These are phyloP conservation scores for Oreohelix idahoensis DNA, from an alignment of 1,140 invertebrate species.

Conservation along the genomic window DNA sequence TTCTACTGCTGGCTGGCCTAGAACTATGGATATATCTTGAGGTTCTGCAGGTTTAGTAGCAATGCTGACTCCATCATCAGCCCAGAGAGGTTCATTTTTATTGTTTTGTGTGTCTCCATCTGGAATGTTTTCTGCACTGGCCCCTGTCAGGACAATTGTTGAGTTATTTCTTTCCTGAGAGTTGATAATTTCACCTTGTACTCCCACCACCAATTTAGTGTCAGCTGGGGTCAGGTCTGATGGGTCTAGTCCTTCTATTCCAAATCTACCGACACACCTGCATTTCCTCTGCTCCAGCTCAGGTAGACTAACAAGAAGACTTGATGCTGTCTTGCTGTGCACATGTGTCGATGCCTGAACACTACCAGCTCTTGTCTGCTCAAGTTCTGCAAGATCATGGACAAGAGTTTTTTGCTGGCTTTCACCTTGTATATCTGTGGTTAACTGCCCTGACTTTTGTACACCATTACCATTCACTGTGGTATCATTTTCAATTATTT, in stretches of 20 bases:
- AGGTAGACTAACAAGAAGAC: neutral
- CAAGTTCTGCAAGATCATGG: constrained; percentile 7
- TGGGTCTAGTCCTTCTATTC: neutral
- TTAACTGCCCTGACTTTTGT: neutral
- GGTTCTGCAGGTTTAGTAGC: neutral
- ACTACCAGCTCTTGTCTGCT: neutral
- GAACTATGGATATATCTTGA: neutral
- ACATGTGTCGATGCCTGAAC: neutral
- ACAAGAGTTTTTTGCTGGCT: neutral
- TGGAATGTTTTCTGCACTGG: neutral
- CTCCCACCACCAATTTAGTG: neutral
- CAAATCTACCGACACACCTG: neutral
- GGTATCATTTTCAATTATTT: neutral
- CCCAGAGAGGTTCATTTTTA: constrained; percentile 13
- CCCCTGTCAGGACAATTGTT: neutral
- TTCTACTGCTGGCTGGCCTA: neutral
- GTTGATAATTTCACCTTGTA: constrained; percentile 17
- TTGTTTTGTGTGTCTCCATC: neutral
- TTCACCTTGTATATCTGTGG: neutral
- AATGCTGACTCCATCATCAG: neutral
- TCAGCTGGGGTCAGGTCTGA: neutral
- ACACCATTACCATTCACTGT: neutral
- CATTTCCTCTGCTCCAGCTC: neutral
- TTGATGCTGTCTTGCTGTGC: neutral
- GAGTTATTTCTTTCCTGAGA: neutral